Base-by-base conservation (phyloP, 2,888 invertebrate species). In the Tetrapedia diversipes region DNA sequence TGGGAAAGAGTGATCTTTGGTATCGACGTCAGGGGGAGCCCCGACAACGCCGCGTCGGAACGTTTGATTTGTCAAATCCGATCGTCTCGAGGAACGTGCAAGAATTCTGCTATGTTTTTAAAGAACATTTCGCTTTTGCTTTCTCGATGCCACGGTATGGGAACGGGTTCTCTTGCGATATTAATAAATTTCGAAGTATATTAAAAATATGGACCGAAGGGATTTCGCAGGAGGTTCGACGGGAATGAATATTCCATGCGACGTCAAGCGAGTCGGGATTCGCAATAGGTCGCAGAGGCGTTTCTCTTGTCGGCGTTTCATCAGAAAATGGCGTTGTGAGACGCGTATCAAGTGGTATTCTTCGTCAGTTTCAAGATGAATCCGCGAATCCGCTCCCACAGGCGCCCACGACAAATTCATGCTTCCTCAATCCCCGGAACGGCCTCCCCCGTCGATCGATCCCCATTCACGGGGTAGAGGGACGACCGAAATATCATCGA, bases 401-500 rank as follows among this genome's bases (percentile, higher is more conserved):
- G 51, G 47, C 57, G 51, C 14, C 37, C 57, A 37, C 61, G 66
- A 70, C 78, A 70, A 77, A 77, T 67, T 56, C 63, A 59, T 47
- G 66, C 57, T 71, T 77, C 71, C 71, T 65, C 61, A 41, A 75
- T 75, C 60, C 66, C 61, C 67, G 77, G 54, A 56, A 70, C 71
- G 61, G 39, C 65, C 41, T 67, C 54, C 64, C 68, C 67, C 51
- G 66, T 69, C 75, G 80, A 80, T 81, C 80, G 80, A 81, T 80
- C 65, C 41, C 67, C 63, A 68, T 80, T 80, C 77, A 70, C 45
- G 59, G 22, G 37, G 60, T n/a, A 43, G 59, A 59, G 59, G 45
- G 41, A 76, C 76, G 77, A 77, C 77, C 80, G 73, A 73, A 81
- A 80, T 81, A 80, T 81, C 77, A 79, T 77, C 78, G 78, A 79